phyloP scores from a whole-genome alignment of 2,113 vertebrate species.

The Perca fluviatilis region DNA sequence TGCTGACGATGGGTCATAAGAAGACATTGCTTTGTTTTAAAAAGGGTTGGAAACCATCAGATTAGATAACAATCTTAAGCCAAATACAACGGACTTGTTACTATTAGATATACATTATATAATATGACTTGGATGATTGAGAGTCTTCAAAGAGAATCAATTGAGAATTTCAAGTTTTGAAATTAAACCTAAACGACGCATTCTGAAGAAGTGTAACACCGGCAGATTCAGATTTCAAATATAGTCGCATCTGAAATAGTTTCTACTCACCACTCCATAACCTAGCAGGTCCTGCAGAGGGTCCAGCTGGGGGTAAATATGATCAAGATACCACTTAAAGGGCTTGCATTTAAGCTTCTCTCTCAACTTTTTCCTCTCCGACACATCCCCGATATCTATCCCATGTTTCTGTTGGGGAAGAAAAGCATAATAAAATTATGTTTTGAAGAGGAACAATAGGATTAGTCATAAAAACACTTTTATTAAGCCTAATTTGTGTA shows the following conservation, averaged over 20 bases:
- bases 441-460: background rate
- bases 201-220: background rate
- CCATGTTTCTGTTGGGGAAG: slow-evolving; percentile 87
- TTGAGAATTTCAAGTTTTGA: background rate
- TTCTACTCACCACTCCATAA: slow-evolving; percentile 78
- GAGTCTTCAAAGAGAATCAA: background rate
- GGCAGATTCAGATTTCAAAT: background rate
- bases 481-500: background rate
- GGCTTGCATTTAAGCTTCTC: slow-evolving; percentile 93
- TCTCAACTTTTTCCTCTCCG: slow-evolving; percentile 90
- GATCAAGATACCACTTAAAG: slow-evolving; percentile 96
- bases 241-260: background rate
- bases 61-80: no score
- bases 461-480: no score
- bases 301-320: slow-evolving; percentile 90
- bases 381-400: slow-evolving; percentile 93
- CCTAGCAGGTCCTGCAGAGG: slow-evolving; percentile 32
- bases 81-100: no score
- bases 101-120: no score
- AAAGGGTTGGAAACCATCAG: no score
- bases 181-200: background rate
- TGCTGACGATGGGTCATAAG: no score
- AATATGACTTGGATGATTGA: no score
- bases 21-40: no score
- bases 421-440: background rate